These are phyloP conservation scores for Ctenomys sociabilis DNA, from an alignment of 2,113 vertebrate species.

Conservation along the genomic window DNA sequence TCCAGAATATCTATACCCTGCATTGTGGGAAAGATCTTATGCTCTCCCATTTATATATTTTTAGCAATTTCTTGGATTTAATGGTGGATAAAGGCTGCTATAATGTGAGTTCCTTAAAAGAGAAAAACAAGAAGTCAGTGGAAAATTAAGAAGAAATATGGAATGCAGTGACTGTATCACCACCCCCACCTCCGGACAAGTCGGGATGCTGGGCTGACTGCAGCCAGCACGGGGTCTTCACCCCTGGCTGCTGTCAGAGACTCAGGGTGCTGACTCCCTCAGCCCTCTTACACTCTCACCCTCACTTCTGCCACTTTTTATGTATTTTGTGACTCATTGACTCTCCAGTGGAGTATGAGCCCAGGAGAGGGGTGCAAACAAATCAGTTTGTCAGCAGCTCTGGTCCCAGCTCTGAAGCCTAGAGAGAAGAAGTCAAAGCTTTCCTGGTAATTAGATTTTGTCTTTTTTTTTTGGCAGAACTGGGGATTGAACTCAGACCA, in stretches of 20 bases:
- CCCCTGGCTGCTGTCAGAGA: neutral
- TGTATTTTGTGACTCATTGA: neutral
- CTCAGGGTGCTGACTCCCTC: neutral
- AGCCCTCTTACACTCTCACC: neutral
- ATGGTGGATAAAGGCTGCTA: neutral
- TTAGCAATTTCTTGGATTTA: neutral
- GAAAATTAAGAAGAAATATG: neutral
- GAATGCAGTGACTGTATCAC: neutral
- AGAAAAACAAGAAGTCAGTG: neutral
- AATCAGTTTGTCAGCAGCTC: neutral
- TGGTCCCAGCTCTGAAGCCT: neutral
- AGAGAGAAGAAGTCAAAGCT: neutral
- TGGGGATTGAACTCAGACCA: too few relatives aligned
- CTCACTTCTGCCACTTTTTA: neutral
- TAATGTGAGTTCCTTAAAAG: neutral
- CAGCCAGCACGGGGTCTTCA: neutral
- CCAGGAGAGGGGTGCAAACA: neutral
- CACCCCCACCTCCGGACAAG: rapidly evolving
- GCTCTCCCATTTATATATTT: neutral
- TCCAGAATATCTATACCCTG: neutral
- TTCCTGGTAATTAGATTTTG: neutral
- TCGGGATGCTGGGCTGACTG: rapidly evolving
- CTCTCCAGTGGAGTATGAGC: neutral
- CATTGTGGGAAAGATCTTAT: neutral
- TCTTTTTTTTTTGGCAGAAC: too few relatives aligned